These are phyloP conservation scores for Oryzias javanicus DNA, from an alignment of 2,113 vertebrate species.

Conservation along the genomic window DNA sequence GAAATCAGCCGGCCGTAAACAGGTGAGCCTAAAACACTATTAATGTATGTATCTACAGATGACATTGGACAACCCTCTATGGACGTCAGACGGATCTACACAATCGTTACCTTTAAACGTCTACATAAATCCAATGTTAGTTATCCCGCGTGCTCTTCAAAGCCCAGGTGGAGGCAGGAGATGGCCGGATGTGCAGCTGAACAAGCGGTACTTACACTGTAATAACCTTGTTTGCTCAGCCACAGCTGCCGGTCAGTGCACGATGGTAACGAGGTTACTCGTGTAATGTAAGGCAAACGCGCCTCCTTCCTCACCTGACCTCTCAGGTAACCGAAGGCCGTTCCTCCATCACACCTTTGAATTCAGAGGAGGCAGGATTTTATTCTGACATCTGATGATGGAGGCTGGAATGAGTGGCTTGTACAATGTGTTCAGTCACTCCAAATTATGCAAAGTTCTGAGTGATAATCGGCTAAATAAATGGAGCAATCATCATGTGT, in stretches of 20 bases:
- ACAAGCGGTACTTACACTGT: slow-evolving; percentile 39
- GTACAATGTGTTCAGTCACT: too few species aligned
- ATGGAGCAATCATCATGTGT: too few species aligned
- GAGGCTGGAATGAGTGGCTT: slow-evolving; percentile 1
- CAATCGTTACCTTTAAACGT: not conserved
- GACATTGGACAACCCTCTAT: slow-evolving; percentile 66
- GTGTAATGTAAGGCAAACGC: slow-evolving; percentile 11
- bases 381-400: slow-evolving; percentile 20
- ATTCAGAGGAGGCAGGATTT: slow-evolving; percentile 21
- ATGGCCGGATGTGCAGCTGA: slow-evolving; percentile 18
- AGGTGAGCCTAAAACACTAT: slow-evolving; percentile 78
- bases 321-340: slow-evolving; percentile 54
- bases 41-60: slow-evolving; percentile 11
- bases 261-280: slow-evolving; percentile 30
- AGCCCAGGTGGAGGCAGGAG: too few species aligned
- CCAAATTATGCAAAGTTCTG: too few species aligned
- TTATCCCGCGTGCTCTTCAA: too few species aligned
- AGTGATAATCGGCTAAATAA: too few species aligned
- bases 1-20: slow-evolving; percentile 86
- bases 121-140: too few species aligned
- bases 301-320: slow-evolving; percentile 51
- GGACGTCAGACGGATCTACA: slow-evolving; percentile 1
- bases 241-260: slow-evolving; percentile 52
- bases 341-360: slow-evolving; percentile 4
- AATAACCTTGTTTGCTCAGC: slow-evolving; percentile 62